These are phyloP conservation scores for Tragulus kanchil DNA, from an alignment of 2,113 vertebrate genomes.

Conservation along the genomic window DNA sequence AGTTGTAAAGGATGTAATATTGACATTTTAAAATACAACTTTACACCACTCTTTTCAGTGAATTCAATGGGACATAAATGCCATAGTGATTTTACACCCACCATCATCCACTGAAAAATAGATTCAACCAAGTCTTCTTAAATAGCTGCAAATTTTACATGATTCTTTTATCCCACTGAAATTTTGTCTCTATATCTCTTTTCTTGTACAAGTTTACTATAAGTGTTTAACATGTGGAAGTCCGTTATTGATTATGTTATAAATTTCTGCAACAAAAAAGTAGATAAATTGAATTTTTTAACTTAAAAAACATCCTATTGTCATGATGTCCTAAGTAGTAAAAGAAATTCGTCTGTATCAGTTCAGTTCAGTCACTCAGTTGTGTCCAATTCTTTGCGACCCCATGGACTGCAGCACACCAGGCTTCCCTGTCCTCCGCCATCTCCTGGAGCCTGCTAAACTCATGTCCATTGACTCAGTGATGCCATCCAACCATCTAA, in stretches of 20 bases:
- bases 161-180: slow-evolving; percentile 14
- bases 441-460: no score
- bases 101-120: background rate
- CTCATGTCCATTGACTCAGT: no score
- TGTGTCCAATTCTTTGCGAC: no score
- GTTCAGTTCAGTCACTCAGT: no score
- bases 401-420: no score
- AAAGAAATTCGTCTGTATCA: background rate
- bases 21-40: slow-evolving; percentile 71
- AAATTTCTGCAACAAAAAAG: background rate
- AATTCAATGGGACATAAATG: slow-evolving; percentile 65
- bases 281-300: slow-evolving; percentile 1
- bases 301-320: slow-evolving; percentile 11
- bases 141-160: slow-evolving; percentile 35
- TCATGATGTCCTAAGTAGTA: background rate
- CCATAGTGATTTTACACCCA: slow-evolving; percentile 64
- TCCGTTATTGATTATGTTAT: slow-evolving; percentile 17
- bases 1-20: slow-evolving; percentile 58
- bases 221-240: slow-evolving; percentile 48
- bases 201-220: slow-evolving; percentile 17
- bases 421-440: no score
- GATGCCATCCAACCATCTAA: no score
- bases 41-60: slow-evolving; percentile 39
- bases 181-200: background rate
- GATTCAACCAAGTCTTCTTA: slow-evolving; percentile 31